Conservation (phyloP, 92 coral and sea anemone genomes). For the Zoanthus sansibaricus region DNA sequence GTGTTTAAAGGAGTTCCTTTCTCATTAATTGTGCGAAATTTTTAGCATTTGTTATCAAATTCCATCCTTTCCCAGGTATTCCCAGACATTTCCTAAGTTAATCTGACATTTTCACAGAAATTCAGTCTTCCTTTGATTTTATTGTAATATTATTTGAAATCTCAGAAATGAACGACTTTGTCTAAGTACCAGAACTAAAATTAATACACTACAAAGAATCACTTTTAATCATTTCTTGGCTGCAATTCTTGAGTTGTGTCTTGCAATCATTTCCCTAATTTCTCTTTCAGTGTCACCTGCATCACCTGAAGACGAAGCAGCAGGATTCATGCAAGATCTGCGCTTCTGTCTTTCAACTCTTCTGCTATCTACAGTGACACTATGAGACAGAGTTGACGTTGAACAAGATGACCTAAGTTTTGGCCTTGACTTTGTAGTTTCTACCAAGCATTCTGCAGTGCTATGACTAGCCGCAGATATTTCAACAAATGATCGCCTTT, state of each 20-base stretch:
- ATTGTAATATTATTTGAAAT: too few species aligned
- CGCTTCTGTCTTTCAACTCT: slow-evolving; percentile 70
- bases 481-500: slow-evolving; percentile 8
- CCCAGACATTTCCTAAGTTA: too few species aligned
- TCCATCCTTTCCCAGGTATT: too few species aligned
- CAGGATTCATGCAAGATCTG: slow-evolving; percentile 73
- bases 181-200: too few species aligned
- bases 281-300: slow-evolving; percentile 63
- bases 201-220: background rate
- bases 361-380: slow-evolving; percentile 11
- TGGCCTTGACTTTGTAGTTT: background rate
- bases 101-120: too few species aligned
- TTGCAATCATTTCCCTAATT: slow-evolving; percentile 77
- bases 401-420: slow-evolving; percentile 8
- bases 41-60: too few species aligned
- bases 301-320: slow-evolving; percentile 33
- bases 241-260: slow-evolving; percentile 76
- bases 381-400: slow-evolving; percentile 25
- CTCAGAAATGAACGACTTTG: too few species aligned
- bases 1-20: too few species aligned
- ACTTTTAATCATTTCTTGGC: slow-evolving; percentile 38
- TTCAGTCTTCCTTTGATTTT: too few species aligned
- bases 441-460: background rate
- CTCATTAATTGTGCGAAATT: too few species aligned
- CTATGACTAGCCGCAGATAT: slow-evolving; percentile 4